Conservation (phyloP, 2,113 vertebrate genomes). For the Calyptomena viridis region DNA sequence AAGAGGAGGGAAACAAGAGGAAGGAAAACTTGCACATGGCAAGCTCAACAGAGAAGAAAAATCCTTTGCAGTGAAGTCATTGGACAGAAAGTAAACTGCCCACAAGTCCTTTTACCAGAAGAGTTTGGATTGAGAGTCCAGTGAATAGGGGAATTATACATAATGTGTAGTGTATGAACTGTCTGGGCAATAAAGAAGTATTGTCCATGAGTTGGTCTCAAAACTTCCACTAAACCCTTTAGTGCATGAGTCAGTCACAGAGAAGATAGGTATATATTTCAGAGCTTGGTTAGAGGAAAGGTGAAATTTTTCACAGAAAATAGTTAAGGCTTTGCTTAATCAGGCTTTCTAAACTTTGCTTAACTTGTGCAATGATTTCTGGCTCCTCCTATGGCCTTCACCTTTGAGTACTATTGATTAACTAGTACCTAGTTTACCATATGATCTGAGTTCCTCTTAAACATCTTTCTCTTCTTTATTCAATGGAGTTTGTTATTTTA, state of each 20-base stretch:
- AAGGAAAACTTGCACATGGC: slow-evolving; percentile 66
- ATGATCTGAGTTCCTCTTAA: slow-evolving; percentile 40
- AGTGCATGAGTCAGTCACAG: slow-evolving; percentile 12
- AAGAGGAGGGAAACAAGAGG: slow-evolving; percentile 68
- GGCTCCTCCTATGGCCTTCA: slow-evolving; percentile 65
- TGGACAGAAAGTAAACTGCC: slow-evolving; percentile 67
- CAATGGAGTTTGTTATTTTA: slow-evolving; percentile 35
- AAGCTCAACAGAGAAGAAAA: slow-evolving; percentile 57
- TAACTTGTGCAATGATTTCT: slow-evolving; percentile 70
- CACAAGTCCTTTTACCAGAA: slow-evolving; percentile 70
- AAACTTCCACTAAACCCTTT: slow-evolving; percentile 6
- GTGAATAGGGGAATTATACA: slow-evolving; percentile 42
- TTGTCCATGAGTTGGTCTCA: slow-evolving; percentile 24
- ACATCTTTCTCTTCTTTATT: slow-evolving; percentile 47
- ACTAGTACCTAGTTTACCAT: slow-evolving; percentile 55
- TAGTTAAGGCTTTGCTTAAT: slow-evolving; percentile 70
- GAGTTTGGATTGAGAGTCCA: slow-evolving; percentile 36
- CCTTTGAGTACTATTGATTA: slow-evolving; percentile 71
- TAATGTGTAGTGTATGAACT: slow-evolving; percentile 23
- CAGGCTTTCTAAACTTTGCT: slow-evolving; percentile 69
- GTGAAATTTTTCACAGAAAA: slow-evolving; percentile 69
- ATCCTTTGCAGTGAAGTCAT: slow-evolving; percentile 71
- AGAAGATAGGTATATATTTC: not conserved
- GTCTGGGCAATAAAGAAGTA: slow-evolving; percentile 13
- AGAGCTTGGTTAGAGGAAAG: slow-evolving; percentile 49